phyloP scores from a whole-genome alignment of 1,140 invertebrate genomes.

The Lasaia peninsularis region DNA sequence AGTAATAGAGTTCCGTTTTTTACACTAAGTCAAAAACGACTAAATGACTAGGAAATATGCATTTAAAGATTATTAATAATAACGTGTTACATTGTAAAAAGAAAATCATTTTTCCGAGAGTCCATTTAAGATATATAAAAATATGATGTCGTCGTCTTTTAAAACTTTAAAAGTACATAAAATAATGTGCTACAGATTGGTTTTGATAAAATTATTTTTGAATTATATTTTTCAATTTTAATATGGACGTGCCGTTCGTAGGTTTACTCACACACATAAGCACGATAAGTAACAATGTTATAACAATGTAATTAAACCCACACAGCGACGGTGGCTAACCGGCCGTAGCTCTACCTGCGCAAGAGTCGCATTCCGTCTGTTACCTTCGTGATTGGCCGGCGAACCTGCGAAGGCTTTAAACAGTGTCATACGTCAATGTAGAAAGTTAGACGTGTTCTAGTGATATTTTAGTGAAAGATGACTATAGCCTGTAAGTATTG shows the following conservation, averaged over 20 bases:
- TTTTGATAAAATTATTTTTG: not conserved
- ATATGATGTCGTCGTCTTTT: too few relatives aligned
- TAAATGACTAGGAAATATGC: too few relatives aligned
- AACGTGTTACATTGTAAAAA: too few relatives aligned
- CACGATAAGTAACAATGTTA: conserved; percentile 39
- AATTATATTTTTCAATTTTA: not conserved
- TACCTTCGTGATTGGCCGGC: conserved; percentile 58
- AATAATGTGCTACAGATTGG: too few relatives aligned
- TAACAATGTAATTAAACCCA: conserved; percentile 48
- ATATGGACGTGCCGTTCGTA: conserved; percentile 17
- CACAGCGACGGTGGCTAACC: conserved; percentile 28
- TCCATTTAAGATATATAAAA: too few relatives aligned
- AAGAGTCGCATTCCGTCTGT: conserved; percentile 68
- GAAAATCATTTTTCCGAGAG: too few relatives aligned
- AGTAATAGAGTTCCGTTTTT: too few relatives aligned
- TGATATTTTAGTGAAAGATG: conserved; percentile 39
- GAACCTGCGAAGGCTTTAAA: conserved; percentile 55
- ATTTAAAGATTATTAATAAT: too few relatives aligned
- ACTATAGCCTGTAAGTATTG: conserved; percentile 37
- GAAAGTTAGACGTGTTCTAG: conserved; percentile 51
- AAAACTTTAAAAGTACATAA: too few relatives aligned
- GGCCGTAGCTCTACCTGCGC: conserved; percentile 56
- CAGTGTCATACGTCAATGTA: conserved; percentile 52
- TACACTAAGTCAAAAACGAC: too few relatives aligned
- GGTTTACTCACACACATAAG: conserved; percentile 30